Percentiles rank a stretch among this genome's conserved stretches.
Evolutionary conservation across 2,888 invertebrate genomes (phyloP).

Genomic region (Hypselothyrea guttata): DNA sequence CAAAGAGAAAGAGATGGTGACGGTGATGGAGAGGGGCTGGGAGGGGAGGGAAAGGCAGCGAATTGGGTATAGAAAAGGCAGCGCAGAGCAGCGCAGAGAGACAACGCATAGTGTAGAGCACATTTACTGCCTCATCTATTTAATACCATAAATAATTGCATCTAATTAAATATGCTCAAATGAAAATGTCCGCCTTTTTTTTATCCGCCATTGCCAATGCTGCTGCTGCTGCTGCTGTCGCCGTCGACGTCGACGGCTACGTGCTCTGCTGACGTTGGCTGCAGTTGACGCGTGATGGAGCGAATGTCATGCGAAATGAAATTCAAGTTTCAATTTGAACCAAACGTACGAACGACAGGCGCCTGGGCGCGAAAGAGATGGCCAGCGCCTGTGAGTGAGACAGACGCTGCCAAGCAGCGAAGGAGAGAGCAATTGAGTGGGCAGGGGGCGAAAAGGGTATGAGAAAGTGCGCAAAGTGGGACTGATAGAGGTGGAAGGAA

Average conservation of each 20-base stretch:
- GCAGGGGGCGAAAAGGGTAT: not conserved
- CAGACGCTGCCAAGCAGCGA: no score
- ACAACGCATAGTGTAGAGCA: constrained; percentile 63
- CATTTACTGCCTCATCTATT: constrained; percentile 82
- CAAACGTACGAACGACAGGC: constrained; percentile 47
- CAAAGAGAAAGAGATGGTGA: constrained; percentile 3
- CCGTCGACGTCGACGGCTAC: constrained; percentile 36
- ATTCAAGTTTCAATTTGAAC: constrained; percentile 80
- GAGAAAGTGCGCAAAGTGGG: constrained; percentile 1
- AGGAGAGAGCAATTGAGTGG: constrained; percentile 13
- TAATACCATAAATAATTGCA: constrained; percentile 82
- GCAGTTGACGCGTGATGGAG: constrained; percentile 82
- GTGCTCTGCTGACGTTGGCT: constrained; percentile 69
- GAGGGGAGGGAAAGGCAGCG: not conserved
- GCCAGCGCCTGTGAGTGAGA: constrained; percentile 12
- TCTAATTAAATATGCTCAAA: constrained; percentile 82
- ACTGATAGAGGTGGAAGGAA: constrained; percentile 11
- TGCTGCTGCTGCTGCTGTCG: constrained; percentile 2
- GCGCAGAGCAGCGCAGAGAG: constrained; percentile 2
- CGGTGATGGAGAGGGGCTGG: not conserved
- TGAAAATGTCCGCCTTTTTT: constrained; percentile 80
- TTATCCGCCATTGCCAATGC: constrained; percentile 25
- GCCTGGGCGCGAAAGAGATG: constrained; percentile 11
- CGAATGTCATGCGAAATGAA: constrained; percentile 82
- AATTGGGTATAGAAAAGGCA: constrained; percentile 2